These are phyloP conservation scores for Cephus sareptanus DNA, from an alignment of 2,888 invertebrate species.

Conservation along the genomic window DNA sequence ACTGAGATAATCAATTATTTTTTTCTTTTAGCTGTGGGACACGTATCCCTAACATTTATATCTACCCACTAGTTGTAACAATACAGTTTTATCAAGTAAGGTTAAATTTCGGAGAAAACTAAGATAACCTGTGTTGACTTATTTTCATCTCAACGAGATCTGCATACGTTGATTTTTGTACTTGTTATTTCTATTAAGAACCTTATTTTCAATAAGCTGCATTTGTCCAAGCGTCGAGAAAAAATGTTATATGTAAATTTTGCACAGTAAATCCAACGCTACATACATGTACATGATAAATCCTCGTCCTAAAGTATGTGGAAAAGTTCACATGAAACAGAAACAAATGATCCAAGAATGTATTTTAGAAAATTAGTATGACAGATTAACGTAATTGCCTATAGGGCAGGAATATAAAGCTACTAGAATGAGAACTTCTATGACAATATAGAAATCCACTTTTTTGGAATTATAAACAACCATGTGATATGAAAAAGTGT, in stretches of 20 bases:
- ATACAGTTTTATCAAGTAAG: constrained; percentile 88
- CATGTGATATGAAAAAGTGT: constrained; percentile 98
- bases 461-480: constrained; percentile 98
- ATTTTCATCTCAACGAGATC: constrained; percentile 89
- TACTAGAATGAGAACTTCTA: constrained; percentile 99
- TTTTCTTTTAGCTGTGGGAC: constrained; percentile 84
- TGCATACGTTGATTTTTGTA: constrained; percentile 10
- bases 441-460: constrained; percentile 98
- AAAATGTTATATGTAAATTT: constrained; percentile 94
- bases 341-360: constrained; percentile 9
- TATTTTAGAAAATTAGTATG: constrained; percentile 35
- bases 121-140: constrained; percentile 92
- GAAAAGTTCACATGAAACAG: background rate
- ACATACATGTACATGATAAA: constrained; percentile 98
- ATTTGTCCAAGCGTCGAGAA: constrained; percentile 75
- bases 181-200: background rate
- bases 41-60: constrained; percentile 95
- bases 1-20: background rate
- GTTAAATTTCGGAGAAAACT: constrained; percentile 96
- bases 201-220: background rate
- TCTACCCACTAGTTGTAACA: constrained; percentile 88
- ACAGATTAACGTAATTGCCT: constrained; percentile 99
- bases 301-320: constrained; percentile 90
- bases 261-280: constrained; percentile 90
- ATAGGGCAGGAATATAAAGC: constrained; percentile 97